Percentiles rank a stretch among this genome's conserved stretches.
These are phyloP conservation scores for Archaeoteleia sp. DNA, from an alignment of 2,888 invertebrate species.

Conservation along the genomic window DNA sequence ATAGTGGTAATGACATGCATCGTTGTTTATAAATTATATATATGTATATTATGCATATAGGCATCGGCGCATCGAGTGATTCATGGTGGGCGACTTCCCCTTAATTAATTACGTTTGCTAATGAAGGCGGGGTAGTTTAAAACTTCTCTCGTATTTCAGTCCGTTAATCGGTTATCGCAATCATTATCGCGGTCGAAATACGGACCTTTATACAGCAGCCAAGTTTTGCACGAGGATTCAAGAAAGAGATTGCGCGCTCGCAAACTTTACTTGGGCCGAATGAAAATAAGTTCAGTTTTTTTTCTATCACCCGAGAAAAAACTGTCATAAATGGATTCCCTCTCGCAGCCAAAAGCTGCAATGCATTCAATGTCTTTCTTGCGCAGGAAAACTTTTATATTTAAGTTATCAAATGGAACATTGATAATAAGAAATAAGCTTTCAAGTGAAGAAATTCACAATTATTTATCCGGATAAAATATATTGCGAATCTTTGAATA, in stretches of 20 bases:
- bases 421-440: too few species aligned
- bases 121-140: slow-evolving; percentile 60
- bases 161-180: slow-evolving; percentile 35
- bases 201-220: slow-evolving; percentile 17
- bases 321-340: background rate
- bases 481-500: too few species aligned
- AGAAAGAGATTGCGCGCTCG: slow-evolving; percentile 12
- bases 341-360: background rate
- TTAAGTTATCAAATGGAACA: too few species aligned
- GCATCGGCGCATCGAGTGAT: slow-evolving; percentile 56
- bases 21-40: background rate
- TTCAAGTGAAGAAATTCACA: too few species aligned
- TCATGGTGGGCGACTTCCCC: slow-evolving; percentile 56
- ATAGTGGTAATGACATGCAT: background rate
- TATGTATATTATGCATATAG: slow-evolving; percentile 9
- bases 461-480: too few species aligned
- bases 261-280: slow-evolving; percentile 14
- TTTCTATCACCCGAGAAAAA: background rate
- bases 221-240: slow-evolving; percentile 7
- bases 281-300: slow-evolving; percentile 2
- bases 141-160: slow-evolving; percentile 56
- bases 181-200: slow-evolving; percentile 29
- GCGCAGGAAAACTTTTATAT: too few species aligned
- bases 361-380: background rate
- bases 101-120: slow-evolving; percentile 64